Evolutionary conservation across 2,888 invertebrate species (phyloP), one percentile per base, ranked within the genome.

Genomic region (Cybosia mesomella): DNA sequence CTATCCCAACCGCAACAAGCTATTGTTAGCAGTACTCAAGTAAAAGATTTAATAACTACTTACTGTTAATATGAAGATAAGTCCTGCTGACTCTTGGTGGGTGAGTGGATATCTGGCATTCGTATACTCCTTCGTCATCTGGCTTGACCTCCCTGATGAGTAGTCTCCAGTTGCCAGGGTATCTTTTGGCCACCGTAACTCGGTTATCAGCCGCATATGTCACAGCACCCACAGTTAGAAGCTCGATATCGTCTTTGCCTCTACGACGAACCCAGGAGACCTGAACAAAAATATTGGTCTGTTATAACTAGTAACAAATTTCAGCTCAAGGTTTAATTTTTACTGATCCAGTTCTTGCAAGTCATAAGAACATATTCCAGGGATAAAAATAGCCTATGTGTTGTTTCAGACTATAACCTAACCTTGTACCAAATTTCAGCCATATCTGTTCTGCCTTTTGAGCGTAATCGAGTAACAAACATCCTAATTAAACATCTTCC

Each of bases 61-160:
- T 92, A 97, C 97, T 96, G 86, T 96, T 96, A 75, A 97, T 95
- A 86, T 96, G 96, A 72, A 97, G 92, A 83, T 96, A 96, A 60
- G 96, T 96, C 83, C 96, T 94, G 89, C 97, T 96, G 88, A 96
- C 96, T 83, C 96, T 95, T 21, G 97, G 96, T 2, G 97, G 97
- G 87, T 97, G 96, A 1, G 97, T 97, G 32, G 97, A 97, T 83
- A 97, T 96, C 94, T 97, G 97, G 85, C 97, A 97, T 87, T 97
- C 96, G 89, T 97, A 97, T 49, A 96, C 90, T 11, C 97, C 97
- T 62, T 96, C 96, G 83, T 97, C 97, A 67, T 96, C 96, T 59
- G 96, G 96, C 76, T 96, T 96, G 57, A 97, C 96, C 71, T 96
- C 95, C 87, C 96, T 96, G 83, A 97, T 96, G 76, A 96, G 95